phyloP scores from a whole-genome alignment of 2,113 vertebrate genomes.

The Phyllostomus hastatus region DNA sequence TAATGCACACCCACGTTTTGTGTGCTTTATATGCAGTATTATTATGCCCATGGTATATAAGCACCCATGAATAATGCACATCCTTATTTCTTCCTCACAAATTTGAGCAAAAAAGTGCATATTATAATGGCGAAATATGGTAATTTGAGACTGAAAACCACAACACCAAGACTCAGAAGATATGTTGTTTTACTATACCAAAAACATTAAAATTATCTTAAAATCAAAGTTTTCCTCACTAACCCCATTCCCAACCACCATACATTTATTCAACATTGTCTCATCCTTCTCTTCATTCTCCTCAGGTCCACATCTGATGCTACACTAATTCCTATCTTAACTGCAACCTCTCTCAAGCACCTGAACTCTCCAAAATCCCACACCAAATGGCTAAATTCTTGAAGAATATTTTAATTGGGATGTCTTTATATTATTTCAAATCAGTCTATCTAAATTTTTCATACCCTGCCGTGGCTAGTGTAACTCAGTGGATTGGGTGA shows the following conservation, averaged over 20 bases:
- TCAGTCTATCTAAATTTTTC: neutral
- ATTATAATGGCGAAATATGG: too few species aligned
- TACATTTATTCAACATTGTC: neutral
- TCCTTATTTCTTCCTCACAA: too few species aligned
- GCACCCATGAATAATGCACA: too few species aligned
- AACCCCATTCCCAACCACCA: neutral
- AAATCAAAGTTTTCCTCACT: neutral
- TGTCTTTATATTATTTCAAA: neutral
- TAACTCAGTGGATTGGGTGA: too few species aligned
- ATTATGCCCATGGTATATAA: too few species aligned
- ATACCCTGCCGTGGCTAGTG: neutral
- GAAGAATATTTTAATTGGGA: neutral
- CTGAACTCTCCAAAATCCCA: neutral
- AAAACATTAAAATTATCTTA: neutral
- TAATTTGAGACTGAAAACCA: neutral
- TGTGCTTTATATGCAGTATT: too few species aligned
- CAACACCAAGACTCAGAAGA: neutral
- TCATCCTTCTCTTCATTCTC: neutral
- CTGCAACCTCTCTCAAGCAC: neutral
- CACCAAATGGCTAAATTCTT: neutral
- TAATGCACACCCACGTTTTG: too few species aligned
- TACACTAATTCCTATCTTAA: neutral
- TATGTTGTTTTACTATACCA: neutral
- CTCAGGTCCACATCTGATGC: neutral
- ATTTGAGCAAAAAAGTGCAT: too few species aligned